Base-by-base conservation (phyloP, 37 sponge, comb jelly and placozoan species). In the Dysidea cf. avara region DNA sequence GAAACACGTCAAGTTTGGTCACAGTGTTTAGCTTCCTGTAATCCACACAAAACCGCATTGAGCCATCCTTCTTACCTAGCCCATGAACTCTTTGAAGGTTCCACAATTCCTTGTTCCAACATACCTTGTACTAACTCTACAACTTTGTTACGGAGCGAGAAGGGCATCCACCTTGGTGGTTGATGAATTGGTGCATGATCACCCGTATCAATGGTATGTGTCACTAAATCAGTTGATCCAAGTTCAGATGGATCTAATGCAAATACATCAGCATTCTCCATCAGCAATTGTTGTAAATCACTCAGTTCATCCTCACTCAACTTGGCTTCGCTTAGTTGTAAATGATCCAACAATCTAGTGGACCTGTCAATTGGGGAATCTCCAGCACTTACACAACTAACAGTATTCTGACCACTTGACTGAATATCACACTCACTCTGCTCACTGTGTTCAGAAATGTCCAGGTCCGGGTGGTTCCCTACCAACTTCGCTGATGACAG, bases 11-110 rank as follows among this genome's bases (percentile, higher is more conserved):
- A n/a, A 70, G 63, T 28, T 25, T 52, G 2, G 83, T 87, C n/a
- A 76, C 24, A 12, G 62, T 73, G 65, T 87, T 87, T 11, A 87
- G 25, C 5, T 61, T 24, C 26, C 83, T 28, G 36, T n/a, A n/a
- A n/a, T n/a, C n/a, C n/a, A n/a, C n/a, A n/a, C n/a, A n/a, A n/a
- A n/a, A n/a, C n/a, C n/a, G 82, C 70, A 53, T 87, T 79, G 12
- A 87, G 18, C 82, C 82, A 71, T 87, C 78, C 56, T 53, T 76
- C 63, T 87, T 76, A 17, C 16, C 71, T 60, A 7, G 78, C 78
- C 80, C 76, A 83, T 5, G 80, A 80, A 50, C 90, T 83, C 7
- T 20, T 48, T 39, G 83, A 78, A 13, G 74, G 80, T 49, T 61
- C 60, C 1, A 78, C 51, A 4, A 88, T 52, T 43, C 70, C 83